These are phyloP conservation scores for Pseudomyrmex concolor DNA, from an alignment of 1,140 invertebrate genomes.

Conservation along the genomic window DNA sequence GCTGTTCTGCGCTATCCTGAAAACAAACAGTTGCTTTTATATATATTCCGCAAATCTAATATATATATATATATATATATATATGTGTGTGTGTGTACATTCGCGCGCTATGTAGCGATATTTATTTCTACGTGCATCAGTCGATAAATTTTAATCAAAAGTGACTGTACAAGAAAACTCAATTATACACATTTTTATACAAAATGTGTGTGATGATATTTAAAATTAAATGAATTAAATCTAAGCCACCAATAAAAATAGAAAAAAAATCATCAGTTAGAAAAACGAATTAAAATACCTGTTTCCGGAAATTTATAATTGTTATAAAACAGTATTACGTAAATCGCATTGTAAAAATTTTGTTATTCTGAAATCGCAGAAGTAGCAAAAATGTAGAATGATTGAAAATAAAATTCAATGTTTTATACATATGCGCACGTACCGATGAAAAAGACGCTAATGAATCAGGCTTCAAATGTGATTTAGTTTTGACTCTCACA, in stretches of 20 bases:
- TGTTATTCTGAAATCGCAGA: background rate
- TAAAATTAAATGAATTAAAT: too few species aligned
- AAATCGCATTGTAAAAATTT: background rate
- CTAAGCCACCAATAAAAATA: too few species aligned
- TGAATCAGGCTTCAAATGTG: conserved; percentile 2
- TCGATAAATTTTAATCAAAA: background rate
- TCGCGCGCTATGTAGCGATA: background rate
- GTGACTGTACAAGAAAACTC: background rate
- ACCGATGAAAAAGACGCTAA: conserved; percentile 14
- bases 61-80: too few species aligned
- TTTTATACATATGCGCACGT: too few species aligned
- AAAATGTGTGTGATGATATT: too few species aligned
- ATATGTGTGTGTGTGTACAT: too few species aligned
- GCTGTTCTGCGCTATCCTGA: conserved; percentile 40
- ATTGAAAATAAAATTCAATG: conserved; percentile 37
- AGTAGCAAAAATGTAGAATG: conserved; percentile 12
- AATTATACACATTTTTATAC: too few species aligned
- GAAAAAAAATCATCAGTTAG: too few species aligned
- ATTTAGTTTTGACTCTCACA: background rate
- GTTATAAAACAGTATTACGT: background rate
- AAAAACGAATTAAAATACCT: background rate
- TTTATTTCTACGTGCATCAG: background rate
- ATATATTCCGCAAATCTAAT: conserved; percentile 32
- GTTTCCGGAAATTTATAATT: background rate
- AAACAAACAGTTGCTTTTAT: conserved; percentile 49